Conservation (phyloP, 2,888 invertebrate genomes). For the Dascillus cervinus region DNA sequence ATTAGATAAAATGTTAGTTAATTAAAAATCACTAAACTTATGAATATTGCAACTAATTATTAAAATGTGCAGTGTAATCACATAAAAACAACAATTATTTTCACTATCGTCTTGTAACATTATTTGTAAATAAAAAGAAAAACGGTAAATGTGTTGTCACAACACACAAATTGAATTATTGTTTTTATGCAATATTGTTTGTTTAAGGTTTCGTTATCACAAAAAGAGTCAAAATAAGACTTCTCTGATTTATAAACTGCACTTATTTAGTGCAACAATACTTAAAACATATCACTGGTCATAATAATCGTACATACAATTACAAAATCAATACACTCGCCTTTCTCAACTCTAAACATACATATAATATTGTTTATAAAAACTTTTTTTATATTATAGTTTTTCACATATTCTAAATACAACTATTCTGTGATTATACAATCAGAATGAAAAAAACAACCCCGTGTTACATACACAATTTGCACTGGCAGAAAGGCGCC, state of each 20-base stretch:
- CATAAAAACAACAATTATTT: conserved; percentile 29
- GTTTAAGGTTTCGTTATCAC: conserved; percentile 35
- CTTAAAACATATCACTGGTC: conserved; percentile 42
- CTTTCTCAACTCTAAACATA: conserved; percentile 17
- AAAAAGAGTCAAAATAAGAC: conserved; percentile 33
- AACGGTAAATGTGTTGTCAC: no score
- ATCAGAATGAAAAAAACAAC: neutral
- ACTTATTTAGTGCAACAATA: conserved; percentile 35
- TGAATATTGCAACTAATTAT: conserved; percentile 36
- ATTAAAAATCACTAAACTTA: conserved; percentile 37
- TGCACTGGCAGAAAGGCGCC: no score
- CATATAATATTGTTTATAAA: conserved; percentile 17
- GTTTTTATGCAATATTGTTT: conserved; percentile 35
- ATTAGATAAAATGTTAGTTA: conserved; percentile 39
- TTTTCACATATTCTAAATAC: conserved; percentile 16
- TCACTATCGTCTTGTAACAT: neutral
- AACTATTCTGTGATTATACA: conserved; percentile 18
- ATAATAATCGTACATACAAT: conserved; percentile 18
- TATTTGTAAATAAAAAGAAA: no score
- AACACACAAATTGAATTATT: no score
- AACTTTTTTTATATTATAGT: conserved; percentile 14
- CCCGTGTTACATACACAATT: neutral
- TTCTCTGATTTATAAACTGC: conserved; percentile 31
- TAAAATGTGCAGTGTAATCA: conserved; percentile 37
- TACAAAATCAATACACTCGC: conserved; percentile 12